A percentile compares a stretch with the other conserved stretches of the same genome.
Conservation (phyloP, 2,888 invertebrate genomes). For the Caenorhabditis angaria region DNA sequence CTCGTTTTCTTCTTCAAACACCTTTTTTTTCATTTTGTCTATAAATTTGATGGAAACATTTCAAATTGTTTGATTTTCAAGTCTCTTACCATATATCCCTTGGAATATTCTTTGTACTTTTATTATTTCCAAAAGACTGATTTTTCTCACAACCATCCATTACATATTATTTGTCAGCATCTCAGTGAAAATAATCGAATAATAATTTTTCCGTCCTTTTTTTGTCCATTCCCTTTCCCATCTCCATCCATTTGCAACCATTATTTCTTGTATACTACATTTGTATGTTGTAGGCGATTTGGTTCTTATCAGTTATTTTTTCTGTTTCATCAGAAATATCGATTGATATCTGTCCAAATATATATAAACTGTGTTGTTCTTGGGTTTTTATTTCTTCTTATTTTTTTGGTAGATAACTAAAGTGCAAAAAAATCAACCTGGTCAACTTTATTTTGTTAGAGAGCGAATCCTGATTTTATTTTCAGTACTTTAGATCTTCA, state of each 20-base stretch:
- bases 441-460: too few relatives aligned
- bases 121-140: too few relatives aligned
- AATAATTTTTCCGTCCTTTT: background rate
- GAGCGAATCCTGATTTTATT: too few relatives aligned
- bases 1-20: too few relatives aligned
- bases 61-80: too few relatives aligned
- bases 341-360: background rate
- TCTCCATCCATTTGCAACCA: too few relatives aligned
- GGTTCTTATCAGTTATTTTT: constrained; percentile 12
- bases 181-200: background rate
- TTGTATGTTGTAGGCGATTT: constrained; percentile 16
- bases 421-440: too few relatives aligned
- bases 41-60: background rate
- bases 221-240: too few relatives aligned
- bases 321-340: background rate
- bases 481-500: too few relatives aligned
- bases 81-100: too few relatives aligned
- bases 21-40: background rate
- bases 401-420: background rate
- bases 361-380: background rate
- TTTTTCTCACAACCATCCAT: too few relatives aligned
- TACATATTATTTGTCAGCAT: background rate
- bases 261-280: background rate
- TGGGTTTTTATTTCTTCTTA: background rate
- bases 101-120: too few relatives aligned